Percentiles rank a stretch among this genome's conserved stretches.
phyloP scores from a whole-genome alignment of 2,113 vertebrate species.

The Percina caprodes region DNA sequence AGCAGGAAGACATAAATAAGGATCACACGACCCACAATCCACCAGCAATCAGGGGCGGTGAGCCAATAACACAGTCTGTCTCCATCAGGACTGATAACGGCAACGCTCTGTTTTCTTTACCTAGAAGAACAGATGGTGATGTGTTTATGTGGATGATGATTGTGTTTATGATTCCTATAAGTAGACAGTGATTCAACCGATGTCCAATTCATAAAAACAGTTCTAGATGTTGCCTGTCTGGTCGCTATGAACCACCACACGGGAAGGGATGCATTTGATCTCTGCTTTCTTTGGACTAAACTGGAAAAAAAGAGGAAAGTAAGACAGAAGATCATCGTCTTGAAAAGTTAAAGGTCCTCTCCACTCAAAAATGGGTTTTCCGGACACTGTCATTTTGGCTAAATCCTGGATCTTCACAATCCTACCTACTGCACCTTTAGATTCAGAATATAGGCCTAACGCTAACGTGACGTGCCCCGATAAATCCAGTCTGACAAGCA shows the following conservation, averaged over 20 bases:
- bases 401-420: too few species aligned
- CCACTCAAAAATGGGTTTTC: too few species aligned
- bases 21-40: constrained; percentile 30
- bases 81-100: neutral
- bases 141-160: neutral
- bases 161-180: neutral
- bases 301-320: neutral
- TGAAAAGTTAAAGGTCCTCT: neutral
- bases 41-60: constrained; percentile 21
- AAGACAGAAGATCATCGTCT: neutral
- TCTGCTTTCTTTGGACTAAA: neutral
- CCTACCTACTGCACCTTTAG: too few species aligned
- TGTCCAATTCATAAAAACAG: neutral
- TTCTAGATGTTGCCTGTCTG: neutral
- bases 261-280: neutral
- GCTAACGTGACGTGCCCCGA: too few species aligned
- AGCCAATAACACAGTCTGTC: neutral
- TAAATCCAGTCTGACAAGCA: too few species aligned
- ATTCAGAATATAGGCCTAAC: too few species aligned
- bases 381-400: too few species aligned
- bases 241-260: neutral
- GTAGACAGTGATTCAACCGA: neutral
- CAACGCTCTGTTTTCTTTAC: neutral
- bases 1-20: constrained; percentile 26
- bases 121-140: constrained; percentile 14